Evolutionary conservation across 1,140 invertebrate genomes (phyloP).

Genomic region (Drosophila ananassae): DNA sequence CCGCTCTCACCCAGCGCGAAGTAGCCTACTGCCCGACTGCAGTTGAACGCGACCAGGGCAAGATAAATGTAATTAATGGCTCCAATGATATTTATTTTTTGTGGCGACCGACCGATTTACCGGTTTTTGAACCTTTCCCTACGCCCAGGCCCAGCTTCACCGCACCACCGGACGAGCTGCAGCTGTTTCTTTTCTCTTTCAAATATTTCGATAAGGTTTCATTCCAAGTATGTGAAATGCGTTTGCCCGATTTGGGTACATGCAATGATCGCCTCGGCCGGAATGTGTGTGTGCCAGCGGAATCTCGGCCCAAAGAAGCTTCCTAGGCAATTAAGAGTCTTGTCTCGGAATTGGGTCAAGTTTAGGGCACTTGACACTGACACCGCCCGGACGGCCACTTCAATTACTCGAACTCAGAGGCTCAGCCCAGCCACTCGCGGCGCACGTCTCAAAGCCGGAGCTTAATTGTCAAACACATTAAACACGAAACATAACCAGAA

Average conservation of each 20-base stretch:
- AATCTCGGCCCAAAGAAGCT: conserved; percentile 35
- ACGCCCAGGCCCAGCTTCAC: conserved; percentile 21
- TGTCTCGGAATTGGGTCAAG: conserved; percentile 61
- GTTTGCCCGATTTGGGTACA: conserved; percentile 40
- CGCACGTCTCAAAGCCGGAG: neutral
- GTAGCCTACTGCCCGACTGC: conserved; percentile 21
- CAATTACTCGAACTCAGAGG: neutral
- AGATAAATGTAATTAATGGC: conserved; percentile 68
- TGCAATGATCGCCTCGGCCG: neutral
- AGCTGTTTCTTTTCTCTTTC: conserved; percentile 31
- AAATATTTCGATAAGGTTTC: conserved; percentile 41
- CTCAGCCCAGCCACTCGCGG: neutral
- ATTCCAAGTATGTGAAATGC: conserved; percentile 48
- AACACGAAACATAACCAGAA: conserved; percentile 29
- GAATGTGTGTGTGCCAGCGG: conserved; percentile 43
- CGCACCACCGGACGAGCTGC: conserved; percentile 15
- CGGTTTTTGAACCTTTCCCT: conserved; percentile 74
- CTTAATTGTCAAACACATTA: conserved; percentile 17
- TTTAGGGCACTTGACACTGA: conserved; percentile 63
- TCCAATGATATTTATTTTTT: conserved; percentile 52
- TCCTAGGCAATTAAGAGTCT: conserved; percentile 41
- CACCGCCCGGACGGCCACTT: conserved; percentile 8
- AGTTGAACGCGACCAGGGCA: conserved; percentile 42
- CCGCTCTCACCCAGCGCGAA: neutral
- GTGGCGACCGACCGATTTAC: conserved; percentile 56